Conservation (phyloP, 2,113 vertebrate genomes). For the Chionomys nivalis region DNA sequence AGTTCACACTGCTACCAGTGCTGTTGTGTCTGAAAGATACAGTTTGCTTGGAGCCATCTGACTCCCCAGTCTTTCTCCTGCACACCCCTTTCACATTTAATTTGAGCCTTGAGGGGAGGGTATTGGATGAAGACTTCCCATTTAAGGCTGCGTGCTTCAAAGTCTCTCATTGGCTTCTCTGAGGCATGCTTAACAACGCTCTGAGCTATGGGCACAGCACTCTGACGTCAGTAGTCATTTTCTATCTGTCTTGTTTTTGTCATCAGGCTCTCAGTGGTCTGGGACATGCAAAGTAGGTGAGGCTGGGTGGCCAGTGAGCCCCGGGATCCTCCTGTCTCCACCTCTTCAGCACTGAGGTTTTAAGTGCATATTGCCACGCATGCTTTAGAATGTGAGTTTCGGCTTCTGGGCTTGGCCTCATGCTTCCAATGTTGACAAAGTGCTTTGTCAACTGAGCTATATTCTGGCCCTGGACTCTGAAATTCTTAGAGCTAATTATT, state of each 20-base stretch:
- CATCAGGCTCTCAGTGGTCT: background rate
- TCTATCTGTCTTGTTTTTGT: background rate
- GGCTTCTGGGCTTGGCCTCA: background rate
- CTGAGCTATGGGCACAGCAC: background rate
- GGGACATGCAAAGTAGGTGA: background rate
- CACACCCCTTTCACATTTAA: background rate
- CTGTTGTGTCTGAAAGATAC: background rate
- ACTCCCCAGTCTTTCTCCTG: background rate
- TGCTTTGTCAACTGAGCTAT: background rate
- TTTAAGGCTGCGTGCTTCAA: background rate
- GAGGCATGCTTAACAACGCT: background rate
- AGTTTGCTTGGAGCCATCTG: background rate
- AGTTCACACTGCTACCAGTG: background rate
- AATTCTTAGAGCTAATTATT: background rate
- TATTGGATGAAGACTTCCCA: background rate
- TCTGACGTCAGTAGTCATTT: background rate
- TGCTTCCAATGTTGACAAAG: background rate
- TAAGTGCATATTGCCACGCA: background rate
- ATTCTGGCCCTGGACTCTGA: background rate
- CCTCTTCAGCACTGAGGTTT: background rate
- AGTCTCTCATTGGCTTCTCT: background rate
- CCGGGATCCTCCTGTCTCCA: background rate
- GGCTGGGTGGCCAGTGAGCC: background rate
- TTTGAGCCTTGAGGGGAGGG: background rate
- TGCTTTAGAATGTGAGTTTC: background rate